These are phyloP conservation scores for Andrena bucephala DNA, from an alignment of 2,888 invertebrate species.

Conservation along the genomic window DNA sequence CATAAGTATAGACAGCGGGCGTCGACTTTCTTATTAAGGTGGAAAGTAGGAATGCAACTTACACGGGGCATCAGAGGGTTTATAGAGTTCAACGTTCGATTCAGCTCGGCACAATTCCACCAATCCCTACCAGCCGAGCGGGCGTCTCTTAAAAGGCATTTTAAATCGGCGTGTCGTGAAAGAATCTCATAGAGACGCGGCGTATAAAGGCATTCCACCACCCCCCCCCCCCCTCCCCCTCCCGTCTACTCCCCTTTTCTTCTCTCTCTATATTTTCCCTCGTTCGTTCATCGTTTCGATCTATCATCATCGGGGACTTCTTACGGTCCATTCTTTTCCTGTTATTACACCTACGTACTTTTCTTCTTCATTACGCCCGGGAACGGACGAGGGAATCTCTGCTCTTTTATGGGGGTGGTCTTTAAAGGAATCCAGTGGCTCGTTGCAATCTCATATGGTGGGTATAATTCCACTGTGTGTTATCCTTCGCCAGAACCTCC, in stretches of 20 bases:
- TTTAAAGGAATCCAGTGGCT: not conserved
- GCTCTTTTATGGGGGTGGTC: not conserved
- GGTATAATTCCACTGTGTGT: too few species aligned
- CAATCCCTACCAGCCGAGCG: slow-evolving; percentile 59
- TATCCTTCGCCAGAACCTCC: too few species aligned
- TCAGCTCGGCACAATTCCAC: slow-evolving; percentile 73
- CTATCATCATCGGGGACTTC: slow-evolving; percentile 53
- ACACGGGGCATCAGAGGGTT: slow-evolving; percentile 56
- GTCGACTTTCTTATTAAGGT: slow-evolving; percentile 65
- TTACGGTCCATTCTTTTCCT: slow-evolving; percentile 36
- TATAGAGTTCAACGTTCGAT: slow-evolving; percentile 68
- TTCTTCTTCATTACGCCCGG: slow-evolving; percentile 10
- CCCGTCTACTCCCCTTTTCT: slow-evolving; percentile 29
- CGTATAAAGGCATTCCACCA: slow-evolving; percentile 83
- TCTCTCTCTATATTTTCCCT: slow-evolving; percentile 40
- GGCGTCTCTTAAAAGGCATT: slow-evolving; percentile 78
- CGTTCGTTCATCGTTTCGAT: slow-evolving; percentile 62
- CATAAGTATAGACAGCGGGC: slow-evolving; percentile 52
- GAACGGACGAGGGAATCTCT: not conserved
- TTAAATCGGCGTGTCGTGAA: slow-evolving; percentile 82
- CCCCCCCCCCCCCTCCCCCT: slow-evolving; percentile 53
- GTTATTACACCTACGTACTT: slow-evolving; percentile 27
- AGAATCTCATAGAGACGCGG: slow-evolving; percentile 83
- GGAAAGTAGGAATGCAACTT: slow-evolving; percentile 71
- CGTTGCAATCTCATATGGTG: not conserved